Base-by-base conservation (phyloP, 2,888 invertebrate genomes). In the Lasioglossum marginatum region DNA sequence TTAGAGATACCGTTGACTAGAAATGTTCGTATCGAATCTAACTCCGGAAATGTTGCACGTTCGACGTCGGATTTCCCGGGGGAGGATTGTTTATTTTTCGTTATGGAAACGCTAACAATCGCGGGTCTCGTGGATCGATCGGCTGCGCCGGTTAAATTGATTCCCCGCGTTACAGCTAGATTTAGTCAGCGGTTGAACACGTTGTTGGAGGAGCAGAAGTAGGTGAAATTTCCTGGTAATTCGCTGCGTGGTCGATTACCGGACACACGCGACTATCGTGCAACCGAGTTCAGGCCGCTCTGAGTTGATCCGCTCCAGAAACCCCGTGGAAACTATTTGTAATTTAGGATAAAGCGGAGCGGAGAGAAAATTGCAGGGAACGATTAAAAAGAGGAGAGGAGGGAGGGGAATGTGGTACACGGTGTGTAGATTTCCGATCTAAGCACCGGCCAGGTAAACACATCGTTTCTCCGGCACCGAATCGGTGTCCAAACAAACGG, bases 381-480 rank as follows among this genome's bases (percentile, higher is more conserved):
- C 5, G 31, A 63, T 63, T 14, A 63, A 16, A n/a, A 63, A 31
- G 60, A 1, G 14, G 27, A 10, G n/a, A 10, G n/a, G 0, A 4
- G 45, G 4, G 45, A 8, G 52, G 23, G 23, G 8, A 23, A 34
- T 34, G 34, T 23, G 34, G 66, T 19, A 0, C n/a, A 16, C 77
- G 52, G 19, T 45, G 60, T 73, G 48, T 66, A 79, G 79, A 79
- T 78, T 40, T 45, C 43, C 37, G 52, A 77, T 77, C n/a, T 34
- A 31, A 48, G n/a, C 57, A 70, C 52, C 27, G 60, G 48, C 73
- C 43, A 48, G 66, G 43, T 84, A 84, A 83, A 84, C 79, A 83
- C 40, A 8, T 43, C 63, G 73, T 74, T 43, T 27, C 48, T 63
- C 60, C 43, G 40, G 34, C 19, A 57, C 10, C 71, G 75, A 77